Conservation (phyloP, 2,888 invertebrate species). For the Leptopilina syphax region DNA sequence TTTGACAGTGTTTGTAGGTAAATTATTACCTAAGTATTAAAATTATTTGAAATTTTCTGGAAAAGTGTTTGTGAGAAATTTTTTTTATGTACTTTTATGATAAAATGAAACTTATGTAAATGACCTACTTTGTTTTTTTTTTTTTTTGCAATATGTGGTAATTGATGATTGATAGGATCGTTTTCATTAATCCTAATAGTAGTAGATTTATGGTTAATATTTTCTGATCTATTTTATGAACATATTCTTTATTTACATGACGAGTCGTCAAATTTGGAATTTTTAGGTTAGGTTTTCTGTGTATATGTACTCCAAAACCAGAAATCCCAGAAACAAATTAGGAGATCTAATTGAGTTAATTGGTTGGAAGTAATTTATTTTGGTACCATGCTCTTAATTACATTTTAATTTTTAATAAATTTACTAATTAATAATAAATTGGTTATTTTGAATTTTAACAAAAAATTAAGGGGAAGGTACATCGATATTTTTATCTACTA, state of each 20-base stretch:
- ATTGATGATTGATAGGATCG: neutral
- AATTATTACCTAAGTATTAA: neutral
- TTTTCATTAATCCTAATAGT: neutral
- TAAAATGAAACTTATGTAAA: conserved; percentile 7
- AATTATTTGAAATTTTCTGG: neutral
- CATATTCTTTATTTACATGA: neutral
- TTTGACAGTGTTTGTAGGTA: neutral
- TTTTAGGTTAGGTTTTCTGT: neutral
- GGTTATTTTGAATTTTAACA: no score
- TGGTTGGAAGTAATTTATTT: neutral
- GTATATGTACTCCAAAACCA: neutral
- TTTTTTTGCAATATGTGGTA: conserved; percentile 22
- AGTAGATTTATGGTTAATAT: neutral
- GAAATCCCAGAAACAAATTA: neutral
- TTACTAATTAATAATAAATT: no score
- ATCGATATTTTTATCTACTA: no score
- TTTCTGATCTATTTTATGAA: no score
- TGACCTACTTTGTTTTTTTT: conserved; percentile 28
- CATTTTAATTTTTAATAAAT: no score
- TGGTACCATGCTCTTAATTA: no score
- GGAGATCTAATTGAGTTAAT: neutral
- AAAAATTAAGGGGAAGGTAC: no score
- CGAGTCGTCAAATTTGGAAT: neutral
- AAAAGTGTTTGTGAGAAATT: neutral
- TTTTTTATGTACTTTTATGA: neutral